These are phyloP conservation scores for Callionymus lyra DNA, from an alignment of 2,113 vertebrate genomes.

Conservation along the genomic window DNA sequence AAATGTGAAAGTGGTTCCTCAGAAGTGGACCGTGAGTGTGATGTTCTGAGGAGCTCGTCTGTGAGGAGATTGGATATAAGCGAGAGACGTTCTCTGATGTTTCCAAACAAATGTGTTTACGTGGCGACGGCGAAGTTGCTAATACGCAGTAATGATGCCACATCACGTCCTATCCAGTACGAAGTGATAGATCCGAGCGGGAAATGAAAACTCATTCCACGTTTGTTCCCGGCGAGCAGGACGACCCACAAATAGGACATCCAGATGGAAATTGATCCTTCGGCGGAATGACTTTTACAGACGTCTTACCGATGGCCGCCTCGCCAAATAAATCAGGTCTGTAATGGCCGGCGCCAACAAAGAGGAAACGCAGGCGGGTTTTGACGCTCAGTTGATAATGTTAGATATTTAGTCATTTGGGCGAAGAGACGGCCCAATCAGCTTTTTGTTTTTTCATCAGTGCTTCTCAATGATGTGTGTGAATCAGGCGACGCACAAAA, in stretches of 20 bases:
- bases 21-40: too few relatives aligned
- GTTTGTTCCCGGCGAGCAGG: conserved; percentile 29
- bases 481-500: too few relatives aligned
- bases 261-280: conserved; percentile 47
- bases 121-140: too few relatives aligned
- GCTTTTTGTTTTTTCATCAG: conserved; percentile 56
- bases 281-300: conserved; percentile 42
- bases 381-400: conserved; percentile 27
- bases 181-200: conserved; percentile 32
- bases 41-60: too few relatives aligned
- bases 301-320: conserved; percentile 33
- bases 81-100: too few relatives aligned
- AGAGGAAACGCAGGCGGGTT: conserved; percentile 32
- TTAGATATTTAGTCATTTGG: conserved; percentile 27
- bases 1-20: too few relatives aligned
- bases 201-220: conserved; percentile 48
- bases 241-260: conserved; percentile 43
- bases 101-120: too few relatives aligned
- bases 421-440: conserved; percentile 46
- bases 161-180: conserved; percentile 17
- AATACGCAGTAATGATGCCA: conserved; percentile 14
- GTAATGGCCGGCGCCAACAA: conserved; percentile 36
- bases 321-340: conserved; percentile 41
- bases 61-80: too few relatives aligned
- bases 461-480: conserved; percentile 55